Conservation (phyloP, 1,140 invertebrate genomes). For the Galendromus occidentalis region DNA sequence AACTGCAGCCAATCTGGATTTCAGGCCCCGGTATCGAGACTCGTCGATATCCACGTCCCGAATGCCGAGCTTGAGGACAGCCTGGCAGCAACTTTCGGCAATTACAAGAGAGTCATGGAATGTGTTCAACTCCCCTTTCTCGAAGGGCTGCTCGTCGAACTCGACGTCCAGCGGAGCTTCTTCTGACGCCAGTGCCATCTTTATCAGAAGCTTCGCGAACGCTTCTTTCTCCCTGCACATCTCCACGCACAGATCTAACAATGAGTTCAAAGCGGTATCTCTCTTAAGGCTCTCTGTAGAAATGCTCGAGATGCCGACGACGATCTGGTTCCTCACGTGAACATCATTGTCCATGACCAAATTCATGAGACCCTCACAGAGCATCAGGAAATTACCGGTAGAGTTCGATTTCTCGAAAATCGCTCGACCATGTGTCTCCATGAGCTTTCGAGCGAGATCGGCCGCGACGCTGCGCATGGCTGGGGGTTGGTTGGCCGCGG, state of each 20-base stretch:
- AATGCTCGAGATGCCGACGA: background rate
- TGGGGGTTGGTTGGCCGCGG: background rate
- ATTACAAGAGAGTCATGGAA: background rate
- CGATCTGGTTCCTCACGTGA: background rate
- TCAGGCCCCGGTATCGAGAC: background rate
- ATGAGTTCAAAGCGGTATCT: background rate
- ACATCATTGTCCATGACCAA: background rate
- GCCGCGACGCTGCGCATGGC: background rate
- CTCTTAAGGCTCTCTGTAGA: background rate
- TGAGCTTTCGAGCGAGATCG: background rate
- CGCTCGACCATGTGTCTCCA: background rate
- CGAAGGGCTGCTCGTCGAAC: slow-evolving; percentile 30
- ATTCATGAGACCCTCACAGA: background rate
- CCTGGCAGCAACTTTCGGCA: background rate
- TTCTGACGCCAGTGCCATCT: background rate
- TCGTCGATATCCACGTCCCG: background rate
- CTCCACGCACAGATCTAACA: background rate
- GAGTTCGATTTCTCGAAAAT: background rate
- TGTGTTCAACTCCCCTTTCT: slow-evolving; percentile 32
- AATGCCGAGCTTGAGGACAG: background rate
- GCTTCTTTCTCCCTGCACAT: background rate
- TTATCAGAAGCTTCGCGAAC: background rate
- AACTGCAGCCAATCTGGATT: background rate
- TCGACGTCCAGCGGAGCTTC: background rate
- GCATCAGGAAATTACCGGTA: background rate